Base-by-base conservation (phyloP, 2,888 invertebrate genomes). In the Rhogogaster chlorosoma region DNA sequence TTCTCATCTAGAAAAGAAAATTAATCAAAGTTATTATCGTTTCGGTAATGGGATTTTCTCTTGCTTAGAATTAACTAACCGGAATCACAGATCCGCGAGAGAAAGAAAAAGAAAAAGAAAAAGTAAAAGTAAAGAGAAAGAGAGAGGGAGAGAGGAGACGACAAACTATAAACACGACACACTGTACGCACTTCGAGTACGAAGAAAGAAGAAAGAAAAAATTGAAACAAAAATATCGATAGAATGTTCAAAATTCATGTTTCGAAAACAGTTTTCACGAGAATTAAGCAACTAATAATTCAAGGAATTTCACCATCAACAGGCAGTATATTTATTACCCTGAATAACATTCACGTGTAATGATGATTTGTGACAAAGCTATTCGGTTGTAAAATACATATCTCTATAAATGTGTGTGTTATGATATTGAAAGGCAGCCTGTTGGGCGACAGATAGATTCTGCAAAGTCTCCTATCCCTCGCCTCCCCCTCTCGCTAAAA, bases 401-500 rank as follows among this genome's bases (percentile, higher is more conserved):
- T 26, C 12, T 32, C 32, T 29, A 67, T 67, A 29, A 29, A 67
- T 32, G 67, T 67, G 67, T 67, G 32, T 67, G 45, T 67, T 67
- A 67, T 67, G 67, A 67, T 67, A 67, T 67, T 32, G 67, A 67
- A 32, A 67, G 67, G 67, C 67, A 67, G 67, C 67, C 67, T 67
- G 67, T 67, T 67, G 67, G 67, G 67, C 67, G 67, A 67, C 67
- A 32, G 67, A 67, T 67, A 67, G 67, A 67, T 67, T 67, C 67
- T 32, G 67, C 67, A 67, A 67, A 67, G 32, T 67, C 3, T 32
- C 32, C 1, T 86, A 86, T 84, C 86, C 88, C 86, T 86, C 87
- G 86, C 86, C 86, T 77, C 78, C 84, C 86, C 85, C 86, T 87
- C 77, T 75, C 84, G 78, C 61, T 84, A 78, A 29, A 71, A 78